Evolutionary conservation across 2,113 vertebrate species (phyloP), one percentile per base, ranked within the genome.

Genomic region (Alethe diademata): DNA sequence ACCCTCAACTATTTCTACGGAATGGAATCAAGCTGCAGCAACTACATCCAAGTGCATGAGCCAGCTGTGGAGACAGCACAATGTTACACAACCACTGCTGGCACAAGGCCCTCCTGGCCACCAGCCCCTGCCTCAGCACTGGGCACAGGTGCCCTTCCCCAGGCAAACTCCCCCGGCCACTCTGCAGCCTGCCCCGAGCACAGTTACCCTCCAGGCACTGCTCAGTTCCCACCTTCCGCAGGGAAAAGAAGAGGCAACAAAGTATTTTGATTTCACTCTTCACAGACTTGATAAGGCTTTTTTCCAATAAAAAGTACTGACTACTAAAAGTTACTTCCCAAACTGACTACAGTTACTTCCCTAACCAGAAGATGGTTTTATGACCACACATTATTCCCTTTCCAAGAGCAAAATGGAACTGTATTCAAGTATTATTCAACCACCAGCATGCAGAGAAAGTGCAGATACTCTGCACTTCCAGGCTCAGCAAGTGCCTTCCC

Each of bases 191-290:
- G 14, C 33, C 2, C 36, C 19, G 50, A 65, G 47, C 56, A 16
- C 60, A 1, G 10, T 6, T 58, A 11, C 43, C 35, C 62, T 16
- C 16, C 2, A 19, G 35, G 53, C 65, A 92, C 18, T 5, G 0
- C 50, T 64, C 33, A 0, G 2, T 6, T 56, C 50, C 47, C 14
- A 11, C 51, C 50, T 19, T 3, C 14, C 14, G 0, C 0, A 31
- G 20, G 26, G 22, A 23, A 60, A 56, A 40, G 40, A 36, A 58
- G 28, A 35, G 36, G 28, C 80, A 94, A 47, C 31, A 33, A 48
- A 85, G 29, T 20, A 4, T 45, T 43, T 29, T 19, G 20, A 57
- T 56, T 76, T 72, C n/a, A 4, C 24, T 62, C 42, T 42, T 50
- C 35, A 9, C 43, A 48, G 28, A 29, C 26, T 25, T 8, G 12